These are phyloP conservation scores for Acestrorhynchus altus DNA, from an alignment of 2,797 vertebrate genomes.

Conservation along the genomic window DNA sequence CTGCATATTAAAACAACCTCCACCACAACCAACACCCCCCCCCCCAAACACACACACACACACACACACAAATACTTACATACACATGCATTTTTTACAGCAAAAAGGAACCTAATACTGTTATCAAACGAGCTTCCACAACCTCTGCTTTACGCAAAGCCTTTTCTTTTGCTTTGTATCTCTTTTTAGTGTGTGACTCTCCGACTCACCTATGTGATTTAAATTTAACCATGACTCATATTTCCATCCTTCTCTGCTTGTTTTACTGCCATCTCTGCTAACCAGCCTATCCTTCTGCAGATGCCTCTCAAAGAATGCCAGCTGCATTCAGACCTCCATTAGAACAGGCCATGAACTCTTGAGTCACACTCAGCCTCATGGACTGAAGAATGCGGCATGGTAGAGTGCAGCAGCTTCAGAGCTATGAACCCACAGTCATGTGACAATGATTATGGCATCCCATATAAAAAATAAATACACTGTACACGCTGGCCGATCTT, in stretches of 20 bases:
- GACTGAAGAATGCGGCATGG: slow-evolving; percentile 19
- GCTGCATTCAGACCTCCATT: slow-evolving; percentile 27
- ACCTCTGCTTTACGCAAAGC: not conserved
- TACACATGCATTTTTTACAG: not conserved
- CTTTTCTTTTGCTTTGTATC: not conserved
- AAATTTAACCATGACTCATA: slow-evolving; percentile 34
- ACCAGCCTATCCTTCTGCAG: slow-evolving; percentile 11
- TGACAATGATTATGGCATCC: too few species aligned
- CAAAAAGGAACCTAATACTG: not conserved
- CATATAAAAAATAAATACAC: too few species aligned
- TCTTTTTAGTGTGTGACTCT: slow-evolving; percentile 13
- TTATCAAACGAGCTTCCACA: not conserved
- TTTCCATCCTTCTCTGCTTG: slow-evolving; percentile 30
- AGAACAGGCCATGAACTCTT: slow-evolving; percentile 19
- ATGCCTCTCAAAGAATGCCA: slow-evolving; percentile 16
- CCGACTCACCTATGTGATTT: slow-evolving; percentile 24
- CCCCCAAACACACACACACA: slow-evolving; percentile 28
- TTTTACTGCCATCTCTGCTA: slow-evolving; percentile 14
- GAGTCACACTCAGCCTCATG: slow-evolving; percentile 35
- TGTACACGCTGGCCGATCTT: too few species aligned
- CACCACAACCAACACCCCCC: slow-evolving; percentile 20
- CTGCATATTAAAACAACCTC: slow-evolving; percentile 24
- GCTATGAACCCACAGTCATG: not conserved
- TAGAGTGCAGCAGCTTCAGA: not conserved
- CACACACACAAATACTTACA: not conserved